Evolutionary conservation across 2,113 vertebrate genomes (phyloP).

Genomic region (Python bivittatus): DNA sequence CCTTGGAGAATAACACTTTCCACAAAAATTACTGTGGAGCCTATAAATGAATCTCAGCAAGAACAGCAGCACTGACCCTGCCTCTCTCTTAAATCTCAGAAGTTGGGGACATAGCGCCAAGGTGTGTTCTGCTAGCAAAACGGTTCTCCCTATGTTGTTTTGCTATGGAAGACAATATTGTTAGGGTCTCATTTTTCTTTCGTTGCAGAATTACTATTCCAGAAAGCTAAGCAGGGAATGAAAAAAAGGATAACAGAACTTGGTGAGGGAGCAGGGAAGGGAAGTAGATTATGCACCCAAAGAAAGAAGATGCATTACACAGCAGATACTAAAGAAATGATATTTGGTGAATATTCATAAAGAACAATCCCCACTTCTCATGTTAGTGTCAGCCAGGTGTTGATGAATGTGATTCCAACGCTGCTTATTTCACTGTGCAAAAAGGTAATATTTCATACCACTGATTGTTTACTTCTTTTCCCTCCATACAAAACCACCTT

Average conservation of each 20-base stretch:
- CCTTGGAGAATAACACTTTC: background rate
- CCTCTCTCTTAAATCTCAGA: background rate
- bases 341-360: slow-evolving; percentile 27
- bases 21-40: background rate
- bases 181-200: background rate
- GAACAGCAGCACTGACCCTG: background rate
- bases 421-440: slow-evolving; percentile 58
- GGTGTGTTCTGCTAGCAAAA: background rate
- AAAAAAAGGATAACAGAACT: background rate
- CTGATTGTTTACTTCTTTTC: slow-evolving; percentile 1
- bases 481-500: slow-evolving; percentile 66
- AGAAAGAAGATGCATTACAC: slow-evolving; percentile 12
- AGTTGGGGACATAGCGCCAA: background rate
- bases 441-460: slow-evolving; percentile 64
- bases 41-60: background rate
- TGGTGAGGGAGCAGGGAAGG: background rate
- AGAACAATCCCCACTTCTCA: slow-evolving; percentile 13
- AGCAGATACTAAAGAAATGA: background rate
- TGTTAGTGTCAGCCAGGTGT: slow-evolving; percentile 50
- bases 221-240: slow-evolving; percentile 11
- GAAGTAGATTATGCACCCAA: background rate
- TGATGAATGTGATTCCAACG: slow-evolving; percentile 68
- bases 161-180: background rate
- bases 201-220: background rate
- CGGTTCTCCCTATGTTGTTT: background rate